Evolutionary conservation across 2,797 vertebrate genomes (phyloP).

Genomic region (Lepilemur ruficaudatus): DNA sequence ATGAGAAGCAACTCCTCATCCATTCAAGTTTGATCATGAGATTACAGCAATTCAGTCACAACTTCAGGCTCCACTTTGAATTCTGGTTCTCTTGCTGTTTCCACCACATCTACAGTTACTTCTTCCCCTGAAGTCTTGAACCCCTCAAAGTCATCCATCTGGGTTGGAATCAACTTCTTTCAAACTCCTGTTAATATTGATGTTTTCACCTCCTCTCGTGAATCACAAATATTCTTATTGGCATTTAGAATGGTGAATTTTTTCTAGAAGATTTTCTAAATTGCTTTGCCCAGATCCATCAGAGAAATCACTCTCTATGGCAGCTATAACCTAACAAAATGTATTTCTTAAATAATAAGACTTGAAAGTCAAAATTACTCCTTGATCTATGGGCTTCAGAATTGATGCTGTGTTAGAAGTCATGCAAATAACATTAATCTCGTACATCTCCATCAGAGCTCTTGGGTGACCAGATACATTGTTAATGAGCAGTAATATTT

Average conservation of each 20-base stretch:
- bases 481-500: background rate
- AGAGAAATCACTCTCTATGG: background rate
- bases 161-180: background rate
- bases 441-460: background rate
- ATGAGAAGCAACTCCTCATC: background rate
- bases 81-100: background rate
- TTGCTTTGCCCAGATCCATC: background rate
- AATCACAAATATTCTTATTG: background rate
- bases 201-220: background rate
- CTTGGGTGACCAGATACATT: too few relatives aligned
- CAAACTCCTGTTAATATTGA: background rate
- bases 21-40: background rate
- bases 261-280: background rate
- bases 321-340: background rate
- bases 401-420: background rate
- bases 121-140: background rate
- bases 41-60: background rate
- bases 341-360: background rate
- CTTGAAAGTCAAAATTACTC: background rate
- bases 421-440: background rate
- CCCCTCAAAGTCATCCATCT: background rate
- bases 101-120: background rate
- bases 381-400: background rate
- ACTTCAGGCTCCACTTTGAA: background rate
- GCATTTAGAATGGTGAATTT: background rate